Conservation (phyloP, 2,888 invertebrate genomes). For the Eristalis arbustorum region DNA sequence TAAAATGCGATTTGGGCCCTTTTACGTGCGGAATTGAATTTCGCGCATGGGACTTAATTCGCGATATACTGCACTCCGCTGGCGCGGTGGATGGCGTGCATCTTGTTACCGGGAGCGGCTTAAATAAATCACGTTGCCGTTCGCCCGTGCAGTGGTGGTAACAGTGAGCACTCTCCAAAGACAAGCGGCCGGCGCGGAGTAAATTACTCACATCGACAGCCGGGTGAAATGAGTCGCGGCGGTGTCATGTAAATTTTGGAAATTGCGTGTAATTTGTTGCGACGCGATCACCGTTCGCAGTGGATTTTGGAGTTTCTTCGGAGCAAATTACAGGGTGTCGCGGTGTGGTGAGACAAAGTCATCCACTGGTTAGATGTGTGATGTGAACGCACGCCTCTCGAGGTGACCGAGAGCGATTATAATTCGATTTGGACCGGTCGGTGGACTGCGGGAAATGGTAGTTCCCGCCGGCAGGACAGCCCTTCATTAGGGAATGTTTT, state of each 20-base stretch:
- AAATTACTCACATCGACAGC: slow-evolving; percentile 60
- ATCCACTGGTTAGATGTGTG: slow-evolving; percentile 40
- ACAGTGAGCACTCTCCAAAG: slow-evolving; percentile 16
- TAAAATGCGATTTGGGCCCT: slow-evolving; percentile 53
- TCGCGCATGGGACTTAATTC: slow-evolving; percentile 31
- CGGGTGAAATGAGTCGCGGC: slow-evolving; percentile 56
- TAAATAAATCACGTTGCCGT: slow-evolving; percentile 49
- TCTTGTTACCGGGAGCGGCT: slow-evolving; percentile 54
- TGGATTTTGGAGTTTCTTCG: slow-evolving; percentile 17
- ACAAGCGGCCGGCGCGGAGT: slow-evolving; percentile 10
- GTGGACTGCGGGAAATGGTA: slow-evolving; percentile 24
- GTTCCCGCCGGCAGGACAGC: slow-evolving; percentile 24
- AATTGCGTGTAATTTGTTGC: slow-evolving; percentile 61
- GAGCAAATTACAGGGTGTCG: slow-evolving; percentile 20
- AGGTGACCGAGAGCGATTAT: slow-evolving; percentile 29
- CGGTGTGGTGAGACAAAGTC: slow-evolving; percentile 30
- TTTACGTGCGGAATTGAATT: slow-evolving; percentile 45
- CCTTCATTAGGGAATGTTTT: slow-evolving; percentile 41
- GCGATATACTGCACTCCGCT: neutral
- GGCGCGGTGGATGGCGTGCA: neutral
- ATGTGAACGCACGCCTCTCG: neutral
- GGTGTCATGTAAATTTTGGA: slow-evolving; percentile 55
- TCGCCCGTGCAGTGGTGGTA: slow-evolving; percentile 14
- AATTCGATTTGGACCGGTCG: slow-evolving; percentile 16
- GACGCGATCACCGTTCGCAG: neutral